Evolutionary conservation across 2,113 vertebrate genomes (phyloP).

Genomic region (Nothocercus julius): DNA sequence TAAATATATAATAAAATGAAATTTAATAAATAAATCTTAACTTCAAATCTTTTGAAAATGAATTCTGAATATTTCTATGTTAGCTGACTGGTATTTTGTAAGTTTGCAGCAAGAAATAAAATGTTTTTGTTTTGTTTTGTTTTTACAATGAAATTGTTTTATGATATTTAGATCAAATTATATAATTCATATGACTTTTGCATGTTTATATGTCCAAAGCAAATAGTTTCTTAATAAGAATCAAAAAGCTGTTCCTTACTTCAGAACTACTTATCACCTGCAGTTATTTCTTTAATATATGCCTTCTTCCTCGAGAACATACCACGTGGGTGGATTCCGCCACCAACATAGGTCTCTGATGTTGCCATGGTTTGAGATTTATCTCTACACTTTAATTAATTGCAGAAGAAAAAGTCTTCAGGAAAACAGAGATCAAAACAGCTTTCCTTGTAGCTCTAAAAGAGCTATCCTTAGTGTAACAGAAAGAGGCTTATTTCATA

Average conservation of each 20-base stretch:
- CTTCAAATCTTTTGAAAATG: not conserved
- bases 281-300: not conserved
- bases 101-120: not conserved
- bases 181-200: not conserved
- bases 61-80: not conserved
- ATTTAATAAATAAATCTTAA: not conserved
- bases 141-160: not conserved
- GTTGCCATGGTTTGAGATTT: not conserved
- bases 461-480: not conserved
- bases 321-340: not conserved
- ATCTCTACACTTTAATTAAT: slow-evolving; percentile 13
- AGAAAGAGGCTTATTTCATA: not conserved
- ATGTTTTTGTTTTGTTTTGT: rapidly evolving
- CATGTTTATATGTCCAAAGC: not conserved
- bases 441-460: not conserved
- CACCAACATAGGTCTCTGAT: not conserved
- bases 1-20: not conserved
- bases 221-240: not conserved
- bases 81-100: not conserved
- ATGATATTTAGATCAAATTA: not conserved
- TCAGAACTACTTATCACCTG: not conserved
- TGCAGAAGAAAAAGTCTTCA: not conserved
- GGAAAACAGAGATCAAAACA: not conserved
- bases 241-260: not conserved
- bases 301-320: not conserved